A percentile compares a stretch with the other conserved stretches of the same genome.
Evolutionary conservation across 2,888 invertebrate species (phyloP).

Genomic region (Atethmia centrago): DNA sequence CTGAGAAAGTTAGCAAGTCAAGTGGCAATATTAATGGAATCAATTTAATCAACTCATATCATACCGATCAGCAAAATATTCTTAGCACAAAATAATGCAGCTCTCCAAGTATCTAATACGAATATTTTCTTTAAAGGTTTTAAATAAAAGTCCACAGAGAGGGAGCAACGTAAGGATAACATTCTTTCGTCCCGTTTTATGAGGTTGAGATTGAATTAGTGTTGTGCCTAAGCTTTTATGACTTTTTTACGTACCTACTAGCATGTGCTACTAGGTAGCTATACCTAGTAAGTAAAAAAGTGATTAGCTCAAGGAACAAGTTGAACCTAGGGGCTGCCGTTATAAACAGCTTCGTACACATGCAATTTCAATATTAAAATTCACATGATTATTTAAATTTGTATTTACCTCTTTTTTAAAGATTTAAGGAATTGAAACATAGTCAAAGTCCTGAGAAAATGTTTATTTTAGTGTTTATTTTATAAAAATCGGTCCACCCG

Average conservation of each 20-base stretch:
- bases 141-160: slow-evolving; percentile 21
- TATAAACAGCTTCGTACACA: not conserved
- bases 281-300: too few species aligned
- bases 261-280: too few species aligned
- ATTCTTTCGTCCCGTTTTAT: slow-evolving; percentile 35
- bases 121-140: slow-evolving; percentile 23
- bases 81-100: slow-evolving; percentile 1
- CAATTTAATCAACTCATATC: slow-evolving; percentile 34
- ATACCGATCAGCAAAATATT: slow-evolving; percentile 16
- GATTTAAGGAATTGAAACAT: too few species aligned
- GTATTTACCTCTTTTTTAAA: not conserved
- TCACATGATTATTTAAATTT: too few species aligned
- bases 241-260: slow-evolving; percentile 4
- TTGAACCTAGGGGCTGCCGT: not conserved
- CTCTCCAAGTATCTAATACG: not conserved
- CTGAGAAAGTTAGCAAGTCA: slow-evolving; percentile 8
- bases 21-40: slow-evolving; percentile 30
- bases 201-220: slow-evolving; percentile 29
- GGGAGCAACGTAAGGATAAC: not conserved
- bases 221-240: slow-evolving; percentile 21
- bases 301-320: slow-evolving; percentile 7
- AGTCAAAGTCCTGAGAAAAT: too few species aligned
- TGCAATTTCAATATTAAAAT: too few species aligned
- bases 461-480: too few species aligned
- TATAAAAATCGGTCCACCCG: too few species aligned